Evolutionary conservation across 1,140 invertebrate species (phyloP).

Genomic region (Pomacea maculata): DNA sequence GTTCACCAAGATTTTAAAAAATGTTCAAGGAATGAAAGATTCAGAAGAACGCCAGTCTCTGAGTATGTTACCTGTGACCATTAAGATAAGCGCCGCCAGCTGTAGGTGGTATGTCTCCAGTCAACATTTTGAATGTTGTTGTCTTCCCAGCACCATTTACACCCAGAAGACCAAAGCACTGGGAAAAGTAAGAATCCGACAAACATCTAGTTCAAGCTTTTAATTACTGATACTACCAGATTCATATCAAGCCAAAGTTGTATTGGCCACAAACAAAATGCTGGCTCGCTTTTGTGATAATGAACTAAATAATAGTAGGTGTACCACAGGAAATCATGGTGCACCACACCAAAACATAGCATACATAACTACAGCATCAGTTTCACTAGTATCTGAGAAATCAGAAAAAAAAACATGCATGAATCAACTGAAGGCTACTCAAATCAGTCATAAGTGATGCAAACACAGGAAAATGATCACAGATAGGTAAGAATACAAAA

Average conservation of each 20-base stretch:
- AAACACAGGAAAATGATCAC: too few species aligned
- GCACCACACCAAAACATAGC: too few species aligned
- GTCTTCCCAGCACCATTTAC: constrained; percentile 91
- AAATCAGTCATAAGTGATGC: background rate
- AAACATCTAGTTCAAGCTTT: background rate
- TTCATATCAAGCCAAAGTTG: too few species aligned
- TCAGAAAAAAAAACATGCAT: background rate
- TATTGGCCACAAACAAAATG: too few species aligned
- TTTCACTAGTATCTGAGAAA: background rate
- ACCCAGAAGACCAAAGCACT: constrained; percentile 86
- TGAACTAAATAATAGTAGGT: too few species aligned
- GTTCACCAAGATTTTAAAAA: too few species aligned
- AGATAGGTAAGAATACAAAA: background rate
- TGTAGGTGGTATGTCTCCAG: constrained; percentile 74
- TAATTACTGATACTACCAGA: too few species aligned
- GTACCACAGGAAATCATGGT: too few species aligned
- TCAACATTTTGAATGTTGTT: constrained; percentile 84
- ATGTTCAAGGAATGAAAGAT: too few species aligned
- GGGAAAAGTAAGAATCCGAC: constrained; percentile 4
- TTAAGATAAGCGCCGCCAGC: constrained; percentile 70
- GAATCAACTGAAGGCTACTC: too few species aligned
- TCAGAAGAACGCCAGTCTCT: background rate
- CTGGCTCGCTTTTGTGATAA: too few species aligned
- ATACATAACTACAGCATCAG: too few species aligned
- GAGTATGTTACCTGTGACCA: constrained; percentile 59